These are phyloP conservation scores for Cosmia trapezina DNA, from an alignment of 2,888 invertebrate genomes.

Conservation along the genomic window DNA sequence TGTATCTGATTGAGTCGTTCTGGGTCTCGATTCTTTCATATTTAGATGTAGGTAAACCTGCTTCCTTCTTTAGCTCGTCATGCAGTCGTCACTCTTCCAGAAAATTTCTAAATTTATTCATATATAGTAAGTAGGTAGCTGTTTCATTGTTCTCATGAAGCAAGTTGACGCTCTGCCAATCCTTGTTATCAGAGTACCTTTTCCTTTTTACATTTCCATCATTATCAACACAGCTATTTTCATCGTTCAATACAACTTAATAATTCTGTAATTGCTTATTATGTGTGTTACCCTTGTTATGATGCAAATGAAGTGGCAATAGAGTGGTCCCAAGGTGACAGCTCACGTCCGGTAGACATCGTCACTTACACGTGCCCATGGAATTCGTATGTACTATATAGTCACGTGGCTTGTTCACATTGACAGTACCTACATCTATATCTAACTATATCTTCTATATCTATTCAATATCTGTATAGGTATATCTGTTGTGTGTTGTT, in stretches of 20 bases:
- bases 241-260: background rate
- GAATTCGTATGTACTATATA: background rate
- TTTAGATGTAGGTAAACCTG: no score
- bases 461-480: no score
- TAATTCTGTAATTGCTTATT: background rate
- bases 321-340: slow-evolving; percentile 41
- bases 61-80: background rate
- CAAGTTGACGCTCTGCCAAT: background rate
- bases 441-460: no score
- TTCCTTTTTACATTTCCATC: background rate
- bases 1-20: no score
- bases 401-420: slow-evolving; percentile 7
- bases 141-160: background rate
- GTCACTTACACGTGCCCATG: slow-evolving; percentile 15
- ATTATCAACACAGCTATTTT: background rate
- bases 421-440: background rate
- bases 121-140: background rate
- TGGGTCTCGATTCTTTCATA: no score
- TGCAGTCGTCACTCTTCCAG: background rate
- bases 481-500: background rate
- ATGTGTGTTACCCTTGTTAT: background rate
- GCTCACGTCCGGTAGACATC: slow-evolving; percentile 24
- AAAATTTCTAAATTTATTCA: background rate
- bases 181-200: background rate
- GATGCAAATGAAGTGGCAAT: slow-evolving; percentile 6